Evolutionary conservation across 2,888 invertebrate species (phyloP).

Genomic region (Octonoba sinensis): DNA sequence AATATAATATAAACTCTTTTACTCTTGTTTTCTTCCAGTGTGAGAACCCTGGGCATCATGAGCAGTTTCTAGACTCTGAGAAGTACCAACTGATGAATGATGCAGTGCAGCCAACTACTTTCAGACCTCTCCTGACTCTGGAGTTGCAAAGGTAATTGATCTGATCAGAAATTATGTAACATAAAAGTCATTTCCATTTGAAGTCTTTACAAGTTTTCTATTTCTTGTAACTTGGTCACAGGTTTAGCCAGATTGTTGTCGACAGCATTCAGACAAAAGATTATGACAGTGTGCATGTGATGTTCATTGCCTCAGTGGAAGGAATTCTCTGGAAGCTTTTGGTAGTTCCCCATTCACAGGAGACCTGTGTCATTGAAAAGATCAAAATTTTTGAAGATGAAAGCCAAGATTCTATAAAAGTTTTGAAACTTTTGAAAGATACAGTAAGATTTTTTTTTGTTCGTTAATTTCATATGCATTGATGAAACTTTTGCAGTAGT

Average conservation of each 20-base stretch:
- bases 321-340: constrained; percentile 86
- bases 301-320: constrained; percentile 84
- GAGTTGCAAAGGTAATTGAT: constrained; percentile 75
- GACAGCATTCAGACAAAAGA: constrained; percentile 83
- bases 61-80: constrained; percentile 71
- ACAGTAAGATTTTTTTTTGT: constrained; percentile 72
- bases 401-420: constrained; percentile 81
- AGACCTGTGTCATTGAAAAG: constrained; percentile 86
- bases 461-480: too few relatives aligned
- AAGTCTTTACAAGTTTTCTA: constrained; percentile 68
- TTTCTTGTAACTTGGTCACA: constrained; percentile 66
- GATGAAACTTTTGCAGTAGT: too few relatives aligned
- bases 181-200: neutral
- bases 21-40: constrained; percentile 63
- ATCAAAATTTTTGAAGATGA: constrained; percentile 80
- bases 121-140: constrained; percentile 79
- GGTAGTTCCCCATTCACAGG: constrained; percentile 77
- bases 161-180: neutral
- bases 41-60: constrained; percentile 56
- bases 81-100: constrained; percentile 90
- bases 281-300: constrained; percentile 78
- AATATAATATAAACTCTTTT: too few relatives aligned
- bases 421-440: constrained; percentile 71
- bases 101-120: constrained; percentile 82
- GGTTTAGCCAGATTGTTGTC: constrained; percentile 77